Percentiles rank a stretch among this genome's conserved stretches.
Evolutionary conservation across 2,888 invertebrate genomes (phyloP).

Genomic region (Macrophya alboannulata): DNA sequence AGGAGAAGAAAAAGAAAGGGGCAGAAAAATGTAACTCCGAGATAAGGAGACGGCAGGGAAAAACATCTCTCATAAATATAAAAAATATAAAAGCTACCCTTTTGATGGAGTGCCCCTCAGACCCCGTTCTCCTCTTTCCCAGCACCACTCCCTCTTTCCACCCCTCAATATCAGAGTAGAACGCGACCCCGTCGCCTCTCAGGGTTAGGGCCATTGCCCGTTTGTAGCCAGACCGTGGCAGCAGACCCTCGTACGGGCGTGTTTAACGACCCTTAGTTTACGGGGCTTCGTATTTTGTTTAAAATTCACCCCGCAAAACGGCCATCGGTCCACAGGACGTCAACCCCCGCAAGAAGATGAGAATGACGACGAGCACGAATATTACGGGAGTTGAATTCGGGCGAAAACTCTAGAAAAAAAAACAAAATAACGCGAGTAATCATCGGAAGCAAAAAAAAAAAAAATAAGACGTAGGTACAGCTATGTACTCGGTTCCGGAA

Average conservation of each 20-base stretch:
- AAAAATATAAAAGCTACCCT: slow-evolving; percentile 70
- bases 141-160: neutral
- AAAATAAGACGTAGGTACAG: neutral
- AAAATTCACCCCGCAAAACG: slow-evolving; percentile 72
- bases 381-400: neutral
- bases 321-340: slow-evolving; percentile 46
- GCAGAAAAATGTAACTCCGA: slow-evolving; percentile 48
- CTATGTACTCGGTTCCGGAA: slow-evolving; percentile 56
- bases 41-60: slow-evolving; percentile 70
- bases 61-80: slow-evolving; percentile 78
- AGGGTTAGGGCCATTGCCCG: slow-evolving; percentile 47
- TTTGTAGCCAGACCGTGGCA: slow-evolving; percentile 47
- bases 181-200: slow-evolving; percentile 51
- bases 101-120: slow-evolving; percentile 77
- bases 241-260: slow-evolving; percentile 61
- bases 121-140: slow-evolving; percentile 66
- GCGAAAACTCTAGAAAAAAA: neutral
- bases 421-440: neutral
- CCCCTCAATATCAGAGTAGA: slow-evolving; percentile 45
- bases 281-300: slow-evolving; percentile 75
- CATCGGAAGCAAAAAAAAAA: neutral
- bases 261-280: slow-evolving; percentile 74
- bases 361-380: slow-evolving; percentile 19
- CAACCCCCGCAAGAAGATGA: slow-evolving; percentile 43
- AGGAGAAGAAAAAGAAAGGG: neutral